Evolutionary conservation across 2,113 vertebrate species (phyloP).

Genomic region (Capreolus pygargus): DNA sequence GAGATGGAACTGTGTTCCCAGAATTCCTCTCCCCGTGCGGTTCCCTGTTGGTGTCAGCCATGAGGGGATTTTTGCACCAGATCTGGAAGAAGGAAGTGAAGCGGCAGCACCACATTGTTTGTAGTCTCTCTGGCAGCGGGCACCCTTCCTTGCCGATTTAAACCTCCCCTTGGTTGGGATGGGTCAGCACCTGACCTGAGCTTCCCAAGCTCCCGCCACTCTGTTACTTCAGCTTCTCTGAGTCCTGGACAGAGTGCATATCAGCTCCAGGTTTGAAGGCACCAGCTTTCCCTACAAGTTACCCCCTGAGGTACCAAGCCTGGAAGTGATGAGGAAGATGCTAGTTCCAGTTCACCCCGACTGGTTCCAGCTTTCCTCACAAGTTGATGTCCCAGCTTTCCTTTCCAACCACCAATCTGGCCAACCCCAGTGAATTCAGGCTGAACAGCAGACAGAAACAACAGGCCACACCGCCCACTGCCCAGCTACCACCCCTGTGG

Average conservation of each 20-base stretch:
- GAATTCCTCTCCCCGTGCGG: background rate
- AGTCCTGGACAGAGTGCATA: background rate
- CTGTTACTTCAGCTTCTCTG: background rate
- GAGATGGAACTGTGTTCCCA: background rate
- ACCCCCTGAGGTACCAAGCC: background rate
- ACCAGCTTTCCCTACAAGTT: background rate
- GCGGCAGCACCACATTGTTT: background rate
- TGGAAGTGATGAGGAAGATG: background rate
- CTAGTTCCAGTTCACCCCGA: background rate
- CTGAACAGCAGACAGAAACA: background rate
- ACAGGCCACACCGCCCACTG: accelerated
- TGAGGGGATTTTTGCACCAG: background rate
- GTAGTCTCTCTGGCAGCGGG: background rate
- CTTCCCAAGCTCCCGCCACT: background rate
- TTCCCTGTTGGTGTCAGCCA: background rate
- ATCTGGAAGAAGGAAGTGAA: background rate
- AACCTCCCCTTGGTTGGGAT: background rate
- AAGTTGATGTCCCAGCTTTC: background rate
- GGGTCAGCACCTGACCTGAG: background rate
- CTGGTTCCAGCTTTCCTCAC: background rate
- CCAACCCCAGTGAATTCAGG: background rate
- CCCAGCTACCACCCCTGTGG: background rate
- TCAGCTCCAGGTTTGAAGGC: background rate
- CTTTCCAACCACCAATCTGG: background rate
- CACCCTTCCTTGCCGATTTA: background rate